Evolutionary conservation across 2,888 invertebrate species (phyloP).

Genomic region (Sinohyriopsis cumingii): DNA sequence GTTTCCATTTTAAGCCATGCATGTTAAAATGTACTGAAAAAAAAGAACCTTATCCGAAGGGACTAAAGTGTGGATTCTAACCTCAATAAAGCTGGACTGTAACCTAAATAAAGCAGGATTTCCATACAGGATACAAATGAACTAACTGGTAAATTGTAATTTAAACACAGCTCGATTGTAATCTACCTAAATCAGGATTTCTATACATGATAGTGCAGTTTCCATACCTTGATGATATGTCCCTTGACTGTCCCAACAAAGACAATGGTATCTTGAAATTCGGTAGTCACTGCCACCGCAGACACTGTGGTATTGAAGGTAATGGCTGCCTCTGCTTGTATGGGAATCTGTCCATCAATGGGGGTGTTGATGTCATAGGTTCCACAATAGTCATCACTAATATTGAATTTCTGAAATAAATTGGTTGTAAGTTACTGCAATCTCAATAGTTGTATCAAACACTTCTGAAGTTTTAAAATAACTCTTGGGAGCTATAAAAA

Average conservation of each 20-base stretch:
- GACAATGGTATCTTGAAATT: slow-evolving; percentile 97
- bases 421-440: background rate
- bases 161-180: background rate
- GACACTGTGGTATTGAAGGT: slow-evolving; percentile 86
- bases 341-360: slow-evolving; percentile 93
- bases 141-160: background rate
- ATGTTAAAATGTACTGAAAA: too few relatives aligned
- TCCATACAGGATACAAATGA: background rate
- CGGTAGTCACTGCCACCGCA: slow-evolving; percentile 93
- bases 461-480: too few relatives aligned
- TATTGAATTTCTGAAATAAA: slow-evolving; percentile 73
- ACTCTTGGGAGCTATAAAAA: too few relatives aligned
- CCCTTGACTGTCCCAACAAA: slow-evolving; percentile 95
- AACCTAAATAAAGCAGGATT: slow-evolving; percentile 61
- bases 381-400: slow-evolving; percentile 96
- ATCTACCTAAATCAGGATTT: slow-evolving; percentile 63
- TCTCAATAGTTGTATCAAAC: background rate
- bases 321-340: slow-evolving; percentile 88
- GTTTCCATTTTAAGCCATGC: too few relatives aligned
- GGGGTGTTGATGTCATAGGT: slow-evolving; percentile 93
- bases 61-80: background rate
- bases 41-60: too few relatives aligned
- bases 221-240: slow-evolving; percentile 89
- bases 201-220: background rate
- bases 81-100: background rate